A percentile compares a stretch with the other conserved stretches of the same genome.
phyloP scores from a whole-genome alignment of 2,113 vertebrate species.

The Barnardius zonarius region DNA sequence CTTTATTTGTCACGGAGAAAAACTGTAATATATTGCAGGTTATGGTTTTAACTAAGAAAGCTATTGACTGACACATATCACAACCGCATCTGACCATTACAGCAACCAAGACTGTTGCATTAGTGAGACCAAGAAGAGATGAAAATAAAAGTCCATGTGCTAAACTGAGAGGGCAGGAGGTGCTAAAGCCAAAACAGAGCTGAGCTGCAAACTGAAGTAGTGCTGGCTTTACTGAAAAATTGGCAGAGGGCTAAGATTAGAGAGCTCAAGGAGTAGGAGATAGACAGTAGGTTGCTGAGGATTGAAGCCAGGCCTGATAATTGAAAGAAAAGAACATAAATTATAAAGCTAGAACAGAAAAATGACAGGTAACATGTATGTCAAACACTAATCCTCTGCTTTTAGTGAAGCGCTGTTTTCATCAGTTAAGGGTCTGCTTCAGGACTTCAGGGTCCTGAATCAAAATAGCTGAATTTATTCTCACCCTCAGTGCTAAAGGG shows the following conservation, averaged over 20 bases:
- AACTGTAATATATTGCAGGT: neutral
- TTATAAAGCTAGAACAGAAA: neutral
- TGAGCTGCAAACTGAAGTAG: neutral
- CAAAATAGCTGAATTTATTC: neutral
- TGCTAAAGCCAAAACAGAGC: neutral
- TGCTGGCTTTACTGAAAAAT: neutral
- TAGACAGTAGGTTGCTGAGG: neutral
- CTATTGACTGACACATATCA: neutral
- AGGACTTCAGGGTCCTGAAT: neutral
- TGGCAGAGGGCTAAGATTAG: neutral
- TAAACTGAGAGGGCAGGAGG: neutral
- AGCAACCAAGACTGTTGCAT: neutral
- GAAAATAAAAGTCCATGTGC: neutral
- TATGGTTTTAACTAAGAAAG: neutral
- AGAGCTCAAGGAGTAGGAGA: neutral
- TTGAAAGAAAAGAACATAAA: neutral
- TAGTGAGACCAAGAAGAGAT: neutral
- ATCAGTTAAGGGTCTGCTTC: neutral
- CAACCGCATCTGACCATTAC: neutral
- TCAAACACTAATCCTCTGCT: neutral
- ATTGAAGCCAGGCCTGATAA: neutral
- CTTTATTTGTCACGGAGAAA: neutral
- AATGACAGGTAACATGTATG: rapidly evolving
- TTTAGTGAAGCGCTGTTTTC: neutral
- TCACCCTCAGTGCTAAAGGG: neutral